phyloP scores from a whole-genome alignment of 1,140 invertebrate genomes.

The Andricus grossulariae region DNA sequence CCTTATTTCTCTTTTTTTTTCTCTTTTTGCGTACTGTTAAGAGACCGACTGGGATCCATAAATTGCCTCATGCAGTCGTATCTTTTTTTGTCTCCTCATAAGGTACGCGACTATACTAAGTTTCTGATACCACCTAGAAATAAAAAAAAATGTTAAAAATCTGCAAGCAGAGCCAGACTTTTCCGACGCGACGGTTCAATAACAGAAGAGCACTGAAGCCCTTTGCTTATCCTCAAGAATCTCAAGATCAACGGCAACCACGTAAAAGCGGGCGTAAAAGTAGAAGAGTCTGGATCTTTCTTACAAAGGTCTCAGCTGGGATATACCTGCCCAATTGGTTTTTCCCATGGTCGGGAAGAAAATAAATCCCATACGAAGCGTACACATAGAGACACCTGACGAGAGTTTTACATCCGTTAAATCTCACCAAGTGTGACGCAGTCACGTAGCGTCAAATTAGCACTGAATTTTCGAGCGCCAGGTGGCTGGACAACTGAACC shows the following conservation, averaged over 20 bases:
- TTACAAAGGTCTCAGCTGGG: background rate
- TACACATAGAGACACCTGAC: constrained; percentile 7
- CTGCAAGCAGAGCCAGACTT: background rate
- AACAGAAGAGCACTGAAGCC: background rate
- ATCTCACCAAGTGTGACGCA: constrained; percentile 15
- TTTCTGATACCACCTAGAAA: background rate
- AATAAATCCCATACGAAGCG: constrained; percentile 16
- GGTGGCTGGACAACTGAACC: background rate
- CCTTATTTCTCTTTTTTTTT: too few relatives aligned
- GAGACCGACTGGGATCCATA: background rate
- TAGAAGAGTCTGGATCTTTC: too few relatives aligned
- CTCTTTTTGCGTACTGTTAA: too few relatives aligned
- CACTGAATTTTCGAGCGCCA: constrained; percentile 7
- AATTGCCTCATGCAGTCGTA: background rate
- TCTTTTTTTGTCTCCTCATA: background rate
- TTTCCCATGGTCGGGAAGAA: constrained; percentile 9
- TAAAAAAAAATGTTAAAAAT: too few relatives aligned
- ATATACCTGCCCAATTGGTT: constrained; percentile 9
- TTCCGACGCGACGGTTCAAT: background rate
- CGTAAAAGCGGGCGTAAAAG: background rate
- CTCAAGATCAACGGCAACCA: background rate
- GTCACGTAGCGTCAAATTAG: constrained; percentile 23
- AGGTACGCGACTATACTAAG: too few relatives aligned
- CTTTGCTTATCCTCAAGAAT: constrained; percentile 1
- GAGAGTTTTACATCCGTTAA: background rate